phyloP scores from a whole-genome alignment of 2,113 vertebrate genomes.

The Nibea coibor region DNA sequence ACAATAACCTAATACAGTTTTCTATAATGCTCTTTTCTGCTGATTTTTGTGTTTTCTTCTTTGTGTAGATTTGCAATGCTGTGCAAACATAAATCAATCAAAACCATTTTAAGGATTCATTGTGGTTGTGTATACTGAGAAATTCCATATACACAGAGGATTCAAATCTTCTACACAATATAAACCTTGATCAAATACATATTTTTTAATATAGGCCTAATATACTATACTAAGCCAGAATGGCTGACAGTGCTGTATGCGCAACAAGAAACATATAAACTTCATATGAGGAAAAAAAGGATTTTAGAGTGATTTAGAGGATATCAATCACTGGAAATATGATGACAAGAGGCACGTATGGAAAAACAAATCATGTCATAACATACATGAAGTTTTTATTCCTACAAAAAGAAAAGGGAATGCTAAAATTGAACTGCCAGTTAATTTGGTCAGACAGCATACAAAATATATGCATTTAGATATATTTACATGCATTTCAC shows the following conservation, averaged over 20 bases:
- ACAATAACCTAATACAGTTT: slow-evolving; percentile 35
- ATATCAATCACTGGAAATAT: neutral
- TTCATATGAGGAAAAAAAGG: slow-evolving; percentile 5
- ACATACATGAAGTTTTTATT: neutral
- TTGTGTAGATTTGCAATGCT: slow-evolving; percentile 15
- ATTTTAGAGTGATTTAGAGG: neutral
- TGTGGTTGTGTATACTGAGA: neutral
- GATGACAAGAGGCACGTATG: neutral
- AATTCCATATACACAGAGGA: slow-evolving; percentile 13
- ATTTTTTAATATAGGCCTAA: slow-evolving; percentile 9
- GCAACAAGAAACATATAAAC: neutral
- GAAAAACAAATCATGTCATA: neutral
- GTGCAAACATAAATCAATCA: slow-evolving; percentile 57
- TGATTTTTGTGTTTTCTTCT: slow-evolving; percentile 34
- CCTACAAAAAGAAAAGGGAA: no score
- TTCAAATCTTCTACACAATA: slow-evolving; percentile 32
- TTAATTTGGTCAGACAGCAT: neutral
- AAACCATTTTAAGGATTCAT: slow-evolving; percentile 38
- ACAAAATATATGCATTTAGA: neutral
- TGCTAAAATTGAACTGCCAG: no score
- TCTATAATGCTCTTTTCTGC: slow-evolving; percentile 41
- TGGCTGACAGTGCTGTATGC: neutral
- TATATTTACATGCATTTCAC: neutral
- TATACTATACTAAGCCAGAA: neutral
- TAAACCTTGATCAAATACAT: slow-evolving; percentile 29